phyloP scores from a whole-genome alignment of 2,113 vertebrate species.

The Vimba vimba region DNA sequence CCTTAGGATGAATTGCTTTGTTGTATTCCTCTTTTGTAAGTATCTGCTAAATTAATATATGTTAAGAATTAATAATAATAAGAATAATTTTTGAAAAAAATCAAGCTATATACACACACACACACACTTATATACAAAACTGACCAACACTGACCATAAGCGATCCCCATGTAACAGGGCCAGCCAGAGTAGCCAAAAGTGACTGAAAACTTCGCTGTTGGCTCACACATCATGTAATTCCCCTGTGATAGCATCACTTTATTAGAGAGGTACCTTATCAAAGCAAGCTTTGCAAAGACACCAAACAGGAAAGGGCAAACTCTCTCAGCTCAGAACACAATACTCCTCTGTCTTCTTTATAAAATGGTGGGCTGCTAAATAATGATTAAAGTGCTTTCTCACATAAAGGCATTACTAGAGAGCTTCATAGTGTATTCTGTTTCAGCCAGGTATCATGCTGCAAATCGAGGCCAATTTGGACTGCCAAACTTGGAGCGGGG shows the following conservation, averaged over 20 bases:
- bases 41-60: too few species aligned
- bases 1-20: too few species aligned
- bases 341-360: conserved; percentile 35
- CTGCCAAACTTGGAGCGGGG: conserved; percentile 37
- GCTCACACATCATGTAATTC: conserved; percentile 41
- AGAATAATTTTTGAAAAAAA: too few species aligned
- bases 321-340: conserved; percentile 10
- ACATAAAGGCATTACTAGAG: conserved; percentile 34
- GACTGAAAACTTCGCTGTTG: neutral
- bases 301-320: conserved; percentile 24
- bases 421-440: conserved; percentile 49
- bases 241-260: conserved; percentile 50
- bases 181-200: neutral
- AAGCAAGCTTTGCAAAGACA: conserved; percentile 41
- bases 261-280: conserved; percentile 39
- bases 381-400: conserved; percentile 22
- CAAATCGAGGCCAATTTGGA: conserved; percentile 25
- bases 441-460: conserved; percentile 52
- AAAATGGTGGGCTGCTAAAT: conserved; percentile 20
- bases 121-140: neutral
- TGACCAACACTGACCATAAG: neutral
- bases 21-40: too few species aligned
- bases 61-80: too few species aligned
- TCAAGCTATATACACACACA: too few species aligned
- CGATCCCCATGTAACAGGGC: neutral